Conservation (phyloP, 1,140 invertebrate genomes). For the Drosophila varians region DNA sequence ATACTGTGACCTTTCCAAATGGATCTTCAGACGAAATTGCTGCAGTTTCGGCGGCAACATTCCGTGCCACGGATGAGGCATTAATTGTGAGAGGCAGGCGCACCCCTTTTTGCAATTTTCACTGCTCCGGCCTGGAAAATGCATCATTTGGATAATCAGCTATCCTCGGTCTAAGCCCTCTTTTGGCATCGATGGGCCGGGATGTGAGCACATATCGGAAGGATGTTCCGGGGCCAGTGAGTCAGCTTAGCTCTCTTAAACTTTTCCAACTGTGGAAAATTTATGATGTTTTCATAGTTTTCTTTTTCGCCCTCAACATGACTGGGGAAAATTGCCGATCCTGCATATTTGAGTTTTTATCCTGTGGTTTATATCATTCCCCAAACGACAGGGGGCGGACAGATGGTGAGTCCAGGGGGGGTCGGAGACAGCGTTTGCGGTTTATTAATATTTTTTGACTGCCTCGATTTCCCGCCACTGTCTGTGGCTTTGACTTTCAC, state of each 20-base stretch:
- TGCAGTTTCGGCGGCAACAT: constrained; percentile 19
- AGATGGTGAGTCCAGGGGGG: background rate
- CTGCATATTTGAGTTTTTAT: constrained; percentile 66
- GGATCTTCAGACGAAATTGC: constrained; percentile 16
- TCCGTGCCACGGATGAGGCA: background rate
- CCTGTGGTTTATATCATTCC: constrained; percentile 57
- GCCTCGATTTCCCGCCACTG: constrained; percentile 39
- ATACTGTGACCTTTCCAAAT: constrained; percentile 50
- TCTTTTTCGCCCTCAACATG: constrained; percentile 28
- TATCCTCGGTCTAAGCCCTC: background rate
- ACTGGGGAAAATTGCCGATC: constrained; percentile 55
- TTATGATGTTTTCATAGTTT: constrained; percentile 64
- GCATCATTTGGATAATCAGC: constrained; percentile 63
- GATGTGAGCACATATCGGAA: background rate
- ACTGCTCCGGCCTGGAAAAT: constrained; percentile 21
- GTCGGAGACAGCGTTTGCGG: constrained; percentile 48
- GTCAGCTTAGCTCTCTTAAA: constrained; percentile 48
- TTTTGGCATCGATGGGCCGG: constrained; percentile 12
- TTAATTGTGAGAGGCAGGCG: constrained; percentile 40
- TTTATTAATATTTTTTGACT: constrained; percentile 62
- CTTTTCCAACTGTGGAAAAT: constrained; percentile 55
- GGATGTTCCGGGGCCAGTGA: constrained; percentile 15
- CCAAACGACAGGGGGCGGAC: constrained; percentile 6
- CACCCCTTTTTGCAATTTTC: constrained; percentile 42
- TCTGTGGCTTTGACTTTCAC: constrained; percentile 61